Base-by-base conservation (phyloP, 2,797 vertebrate species). In the Podarcis siculus region DNA sequence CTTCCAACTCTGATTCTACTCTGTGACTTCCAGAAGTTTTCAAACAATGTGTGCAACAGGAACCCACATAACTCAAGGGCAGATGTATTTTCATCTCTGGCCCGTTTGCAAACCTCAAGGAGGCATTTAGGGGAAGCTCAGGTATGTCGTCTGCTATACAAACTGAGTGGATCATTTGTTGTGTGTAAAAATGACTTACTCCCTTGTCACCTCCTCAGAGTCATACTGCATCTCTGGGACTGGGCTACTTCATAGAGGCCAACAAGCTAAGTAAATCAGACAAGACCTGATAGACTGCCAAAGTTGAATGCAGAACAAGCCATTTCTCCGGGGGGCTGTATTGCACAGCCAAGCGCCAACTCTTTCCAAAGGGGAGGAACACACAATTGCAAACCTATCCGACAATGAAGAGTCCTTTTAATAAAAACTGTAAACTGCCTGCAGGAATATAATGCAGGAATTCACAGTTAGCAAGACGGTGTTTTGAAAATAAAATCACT, bases 201-300 rank as follows among this genome's bases (percentile, higher is more conserved):
- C 49, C 81, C 82, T 79, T 58, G 8, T 1, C 6, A 15, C n/a
- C 23, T 55, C 45, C 27, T 66, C 82, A 85, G 79, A 90, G 49
- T 9, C 17, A 79, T n/a, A 86, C 17, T 12, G n/a, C 66, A 21
- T 64, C 85, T 75, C 39, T 64, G 42, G 25, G 42, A 88, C 45
- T 77, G 69, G 76, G 42, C 5, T 23, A 42, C 76, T 76, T 39
- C 58, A 71, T 27, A 30, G 25, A 79, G 27, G 32, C 30, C 86
- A 72, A 89, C 39, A 85, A 89, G 66, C 27, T 73, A 82, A 86
- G 58, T 82, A 89, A 89, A 89, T 80, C 58, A 81, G 71, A 21
- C 58, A 89, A 73, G 15, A 23, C 66, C 76, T 69, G 32, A 64
- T 1, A 17, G 27, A 58, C 55, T 37, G 32, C 67, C 77, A 9